Base-by-base conservation (phyloP, 2,797 vertebrate genomes). In the Oreochromis grahami region DNA sequence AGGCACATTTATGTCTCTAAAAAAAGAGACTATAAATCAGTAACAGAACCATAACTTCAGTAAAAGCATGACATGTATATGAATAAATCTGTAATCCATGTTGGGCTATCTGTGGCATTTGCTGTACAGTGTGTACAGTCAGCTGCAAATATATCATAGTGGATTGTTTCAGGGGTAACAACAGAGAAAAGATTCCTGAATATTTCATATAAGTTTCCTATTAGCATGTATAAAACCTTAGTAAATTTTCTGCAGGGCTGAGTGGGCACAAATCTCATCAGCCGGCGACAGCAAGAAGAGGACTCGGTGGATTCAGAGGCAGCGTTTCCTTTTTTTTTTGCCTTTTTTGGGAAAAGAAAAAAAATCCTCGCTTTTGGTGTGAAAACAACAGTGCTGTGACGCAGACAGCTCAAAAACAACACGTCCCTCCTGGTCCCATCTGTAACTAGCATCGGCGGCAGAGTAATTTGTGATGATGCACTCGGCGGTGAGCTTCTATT, bases 251-350 rank as follows among this genome's bases (percentile, higher is more conserved):
- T 60, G 32, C 80, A 14, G 74, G 77, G 74, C 79, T 89, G 87
- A 89, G 84, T 84, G 78, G 84, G 84, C 83, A 78, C 83, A 89
- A 86, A 87, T 90, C 82, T 91, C 80, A 85, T 89, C 88, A 86
- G 77, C 15, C 6, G 5, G 82, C 10, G 21, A 79, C 78, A 58
- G 78, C 29, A 3, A 80, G 65, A 80, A 80, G 82, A 90, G 34
- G 74, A 86, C 82, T 87, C 43, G 0, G 32, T 41, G 45, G 87
- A 88, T 87, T 87, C 77, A 38, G 68, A 60, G 50, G 76, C 41
- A 32, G 70, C 3, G 8, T 58, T 78, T 63, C 56, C 43, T 19
- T 29, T 26, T 72, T 70, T 45, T 45, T 43, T 70, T 7, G 8
- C 9, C 24, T 72, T 72, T 29, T 48, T 29, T 48, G 1, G 0